Percentiles rank a stretch among this genome's conserved stretches.
These are phyloP conservation scores for Timandra comae DNA, from an alignment of 2,888 invertebrate species.

Conservation along the genomic window DNA sequence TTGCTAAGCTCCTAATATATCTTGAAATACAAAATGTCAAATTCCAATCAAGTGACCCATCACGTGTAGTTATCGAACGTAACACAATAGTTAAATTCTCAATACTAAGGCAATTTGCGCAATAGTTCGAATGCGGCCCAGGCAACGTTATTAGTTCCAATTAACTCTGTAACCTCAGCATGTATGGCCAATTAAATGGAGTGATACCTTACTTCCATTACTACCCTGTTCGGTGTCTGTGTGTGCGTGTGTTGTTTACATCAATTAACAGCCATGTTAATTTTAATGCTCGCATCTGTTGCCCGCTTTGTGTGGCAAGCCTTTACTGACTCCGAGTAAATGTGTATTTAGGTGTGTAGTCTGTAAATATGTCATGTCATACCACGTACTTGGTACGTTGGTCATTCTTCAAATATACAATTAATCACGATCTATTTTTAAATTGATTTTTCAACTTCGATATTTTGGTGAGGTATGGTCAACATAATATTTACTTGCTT, in stretches of 20 bases:
- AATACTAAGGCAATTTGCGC: constrained; percentile 38
- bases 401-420: too few species aligned
- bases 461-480: too few species aligned
- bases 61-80: too few species aligned
- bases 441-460: too few species aligned
- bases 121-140: constrained; percentile 50
- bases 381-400: too few species aligned
- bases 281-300: constrained; percentile 55
- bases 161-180: constrained; percentile 72
- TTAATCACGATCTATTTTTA: too few species aligned
- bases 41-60: too few species aligned
- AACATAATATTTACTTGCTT: too few species aligned
- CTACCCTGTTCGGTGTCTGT: constrained; percentile 28
- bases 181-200: constrained; percentile 72
- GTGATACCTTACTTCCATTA: constrained; percentile 75
- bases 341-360: constrained; percentile 1
- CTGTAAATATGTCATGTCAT: constrained; percentile 2
- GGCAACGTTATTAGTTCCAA: constrained; percentile 68
- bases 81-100: constrained; percentile 31
- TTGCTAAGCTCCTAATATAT: too few species aligned
- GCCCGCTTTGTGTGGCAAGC: constrained; percentile 37
- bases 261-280: constrained; percentile 67
- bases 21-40: too few species aligned
- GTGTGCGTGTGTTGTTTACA: constrained; percentile 59
- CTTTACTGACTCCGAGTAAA: constrained; percentile 31